These are phyloP conservation scores for Sebastes schlegelii DNA, from an alignment of 2,113 vertebrate species.

Conservation along the genomic window DNA sequence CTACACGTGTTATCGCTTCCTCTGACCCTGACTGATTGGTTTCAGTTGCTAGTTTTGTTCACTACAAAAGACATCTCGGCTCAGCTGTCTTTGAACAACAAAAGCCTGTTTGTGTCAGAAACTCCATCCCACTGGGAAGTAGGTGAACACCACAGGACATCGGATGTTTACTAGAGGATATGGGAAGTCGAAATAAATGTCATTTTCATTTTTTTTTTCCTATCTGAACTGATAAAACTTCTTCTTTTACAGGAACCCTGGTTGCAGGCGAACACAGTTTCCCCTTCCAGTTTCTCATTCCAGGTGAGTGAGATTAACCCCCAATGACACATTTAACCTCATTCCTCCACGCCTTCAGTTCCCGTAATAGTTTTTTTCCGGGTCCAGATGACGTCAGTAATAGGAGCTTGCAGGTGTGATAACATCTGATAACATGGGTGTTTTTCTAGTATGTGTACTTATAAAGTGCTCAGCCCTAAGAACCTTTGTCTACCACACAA, in stretches of 20 bases:
- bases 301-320: constrained; percentile 85
- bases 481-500: constrained; percentile 1
- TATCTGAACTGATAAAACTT: constrained; percentile 3
- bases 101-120: constrained; percentile 40
- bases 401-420: constrained; percentile 11
- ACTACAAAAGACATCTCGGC: not conserved
- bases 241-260: constrained; percentile 88
- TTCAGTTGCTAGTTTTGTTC: constrained; percentile 17
- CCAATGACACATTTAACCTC: not conserved
- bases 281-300: constrained; percentile 95
- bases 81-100: constrained; percentile 24
- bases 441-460: constrained; percentile 1
- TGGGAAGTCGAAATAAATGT: not conserved
- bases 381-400: constrained; percentile 15
- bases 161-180: not conserved
- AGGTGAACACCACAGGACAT: constrained; percentile 4
- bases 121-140: constrained; percentile 46
- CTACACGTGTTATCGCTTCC: constrained; percentile 11
- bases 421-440: constrained; percentile 16
- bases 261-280: constrained; percentile 91
- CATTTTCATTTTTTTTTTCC: not conserved
- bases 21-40: constrained; percentile 6
- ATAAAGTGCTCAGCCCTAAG: not conserved
- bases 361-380: constrained; percentile 15
- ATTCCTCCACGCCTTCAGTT: constrained; percentile 9